These are phyloP conservation scores for Drepana falcataria DNA, from an alignment of 2,888 invertebrate genomes.

Conservation along the genomic window DNA sequence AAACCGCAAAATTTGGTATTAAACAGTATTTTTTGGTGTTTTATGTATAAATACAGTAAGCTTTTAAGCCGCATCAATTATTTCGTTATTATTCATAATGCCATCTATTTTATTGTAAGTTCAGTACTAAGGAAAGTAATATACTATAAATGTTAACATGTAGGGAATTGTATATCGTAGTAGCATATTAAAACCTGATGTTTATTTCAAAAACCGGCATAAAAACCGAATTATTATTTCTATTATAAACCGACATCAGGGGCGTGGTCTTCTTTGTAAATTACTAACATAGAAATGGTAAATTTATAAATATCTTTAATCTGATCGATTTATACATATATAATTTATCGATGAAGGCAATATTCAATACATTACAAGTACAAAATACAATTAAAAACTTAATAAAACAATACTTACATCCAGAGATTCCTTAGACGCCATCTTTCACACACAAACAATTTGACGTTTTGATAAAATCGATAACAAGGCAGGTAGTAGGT, in stretches of 20 bases:
- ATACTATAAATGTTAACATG: too few species aligned
- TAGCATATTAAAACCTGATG: background rate
- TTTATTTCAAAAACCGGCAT: slow-evolving; percentile 17
- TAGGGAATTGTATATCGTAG: background rate
- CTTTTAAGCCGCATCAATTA: too few species aligned
- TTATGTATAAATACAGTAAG: too few species aligned
- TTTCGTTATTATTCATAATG: too few species aligned
- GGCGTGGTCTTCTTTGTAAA: slow-evolving; percentile 46
- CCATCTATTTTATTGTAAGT: too few species aligned
- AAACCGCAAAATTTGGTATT: too few species aligned
- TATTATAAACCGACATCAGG: slow-evolving; percentile 31
- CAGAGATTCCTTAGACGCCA: slow-evolving; percentile 77
- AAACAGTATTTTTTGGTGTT: too few species aligned
- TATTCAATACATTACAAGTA: slow-evolving; percentile 5
- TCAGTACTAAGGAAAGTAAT: too few species aligned
- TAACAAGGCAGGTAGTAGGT: slow-evolving; percentile 37
- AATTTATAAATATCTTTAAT: background rate
- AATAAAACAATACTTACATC: slow-evolving; percentile 64
- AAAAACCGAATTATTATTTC: slow-evolving; percentile 18
- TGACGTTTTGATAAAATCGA: slow-evolving; percentile 58
- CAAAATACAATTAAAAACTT: slow-evolving; percentile 16
- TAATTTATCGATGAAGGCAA: slow-evolving; percentile 2
- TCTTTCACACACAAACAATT: slow-evolving; percentile 73
- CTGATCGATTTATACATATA: slow-evolving; percentile 4
- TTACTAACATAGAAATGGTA: slow-evolving; percentile 8